Evolutionary conservation across 64 coral and sea anemone species (phyloP).

Genomic region (Actinia tenebrosa): DNA sequence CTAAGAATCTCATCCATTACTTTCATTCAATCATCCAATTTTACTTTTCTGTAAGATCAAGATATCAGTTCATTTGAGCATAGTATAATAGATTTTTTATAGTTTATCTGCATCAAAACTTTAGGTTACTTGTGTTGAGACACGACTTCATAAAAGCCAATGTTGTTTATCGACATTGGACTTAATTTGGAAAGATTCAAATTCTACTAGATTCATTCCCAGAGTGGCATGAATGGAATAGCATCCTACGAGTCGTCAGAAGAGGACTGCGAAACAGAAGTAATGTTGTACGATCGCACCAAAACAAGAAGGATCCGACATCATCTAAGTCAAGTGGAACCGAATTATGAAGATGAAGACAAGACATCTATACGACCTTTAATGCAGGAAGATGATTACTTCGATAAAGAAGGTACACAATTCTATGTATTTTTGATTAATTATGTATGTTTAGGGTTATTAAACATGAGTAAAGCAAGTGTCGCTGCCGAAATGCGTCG

Average conservation of each 20-base stretch:
- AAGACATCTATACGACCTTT: not conserved
- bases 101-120: too few species aligned
- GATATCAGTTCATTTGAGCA: too few species aligned
- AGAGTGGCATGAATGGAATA: not conserved
- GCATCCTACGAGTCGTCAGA: not conserved
- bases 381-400: not conserved
- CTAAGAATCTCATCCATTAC: too few species aligned
- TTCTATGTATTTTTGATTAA: not conserved
- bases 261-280: slow-evolving; percentile 14
- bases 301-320: slow-evolving; percentile 7
- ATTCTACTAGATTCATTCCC: not conserved
- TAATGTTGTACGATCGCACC: slow-evolving; percentile 16
- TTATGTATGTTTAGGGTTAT: not conserved
- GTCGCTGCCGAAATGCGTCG: too few species aligned
- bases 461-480: not conserved
- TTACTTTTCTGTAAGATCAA: too few species aligned
- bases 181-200: too few species aligned
- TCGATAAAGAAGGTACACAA: not conserved
- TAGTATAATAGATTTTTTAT: too few species aligned
- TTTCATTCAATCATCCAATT: too few species aligned
- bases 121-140: too few species aligned
- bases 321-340: not conserved
- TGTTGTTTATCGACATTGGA: too few species aligned
- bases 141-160: too few species aligned
- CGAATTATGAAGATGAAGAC: not conserved